Base-by-base conservation (phyloP, 2,113 vertebrate genomes). In the Xiphophorus couchianus region DNA sequence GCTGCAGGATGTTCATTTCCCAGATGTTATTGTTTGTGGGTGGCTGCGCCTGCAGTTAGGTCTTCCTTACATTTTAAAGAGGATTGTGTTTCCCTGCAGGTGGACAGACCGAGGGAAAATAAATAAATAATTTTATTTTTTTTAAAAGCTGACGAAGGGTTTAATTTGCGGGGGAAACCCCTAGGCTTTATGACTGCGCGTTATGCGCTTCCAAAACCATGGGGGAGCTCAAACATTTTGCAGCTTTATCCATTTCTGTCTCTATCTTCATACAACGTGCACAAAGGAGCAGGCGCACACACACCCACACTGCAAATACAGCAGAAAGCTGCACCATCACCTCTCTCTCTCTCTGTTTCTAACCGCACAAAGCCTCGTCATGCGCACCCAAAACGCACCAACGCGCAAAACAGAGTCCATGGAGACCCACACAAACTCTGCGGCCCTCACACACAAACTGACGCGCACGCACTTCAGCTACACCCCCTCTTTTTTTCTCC, bases 361-460 rank as follows among this genome's bases (percentile, higher is more conserved):
- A 65, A 65, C 29, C 22, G 51, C 51, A 65, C 63, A 68, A 74
- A 64, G 42, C 68, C 61, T 66, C 70, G 65, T 69, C 37, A 74
- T 31, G 67, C 77, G 27, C 81, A 69, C 64, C 25, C 68, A 30
- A 54, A 76, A 64, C 61, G 71, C 77, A 58, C 51, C 51, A 58
- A 58, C 22, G 51, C 51, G 74, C 76, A 87, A 9, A 65, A 27
- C 71, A 68, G 51, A 82, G 35, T 44, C 69, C 3, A 68, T 35
- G 35, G 74, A 82, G 78, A 88, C 74, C 78, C 73, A 74, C 79
- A 74, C 78, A 84, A 85, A 88, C 86, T 87, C 86, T 48, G 84
- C 86, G 78, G 78, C 54, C 51, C 75, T 27, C 68, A 14, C 22
- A 5, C 69, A 12, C 35, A 22, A 28, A 15, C 42, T 28, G 39